Base-by-base conservation (phyloP, 2,888 invertebrate genomes). In the Lasioglossum leucozonium region DNA sequence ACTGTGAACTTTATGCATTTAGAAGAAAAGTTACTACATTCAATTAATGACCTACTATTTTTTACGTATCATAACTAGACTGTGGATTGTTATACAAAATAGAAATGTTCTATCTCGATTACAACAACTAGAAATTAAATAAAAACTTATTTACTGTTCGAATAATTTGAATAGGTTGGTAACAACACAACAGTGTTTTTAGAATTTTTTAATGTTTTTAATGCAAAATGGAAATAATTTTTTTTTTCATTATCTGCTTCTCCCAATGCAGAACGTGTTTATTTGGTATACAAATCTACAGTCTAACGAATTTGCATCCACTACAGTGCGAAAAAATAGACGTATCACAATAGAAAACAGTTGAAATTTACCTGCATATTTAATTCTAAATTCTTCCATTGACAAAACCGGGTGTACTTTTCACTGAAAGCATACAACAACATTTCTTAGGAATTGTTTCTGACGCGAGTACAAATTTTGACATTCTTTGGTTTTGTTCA, bases 381-480 rank as follows among this genome's bases (percentile, higher is more conserved):
- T 95, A 99, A 96, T 96, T 99, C 99, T 96, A 99, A 97, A 96
- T 99, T 99, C 96, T 99, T 99, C 99, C 99, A 99, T 96, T 99
- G 99, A 96, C 99, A 99, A 97, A 99, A 99, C 94, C 99, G 97
- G 93, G 99, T 99, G 96, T 99, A 99, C 97, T 99, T 99, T 95
- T 99, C 99, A 96, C 99, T 99, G 96, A 82, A 97, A 97, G 91
- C 84, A 84, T 18, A 78, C 51, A 77, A 82, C 67, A 26, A 34
- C 16, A 71, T 62, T n/a, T 34, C 37, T 87, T 77, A 81, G 44
- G 26, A 34, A n/a, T 72, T 58, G 34, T 26, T 30, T 65, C 8
- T 26, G 8, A 58, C 37, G 13, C 37, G 34, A 22, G 10, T 13
- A 51, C 51, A 37, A 11, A 18, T 58, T n/a, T 55, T 16, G 22